phyloP scores from a whole-genome alignment of 2,888 invertebrate species.

The Nomada goodeniana region DNA sequence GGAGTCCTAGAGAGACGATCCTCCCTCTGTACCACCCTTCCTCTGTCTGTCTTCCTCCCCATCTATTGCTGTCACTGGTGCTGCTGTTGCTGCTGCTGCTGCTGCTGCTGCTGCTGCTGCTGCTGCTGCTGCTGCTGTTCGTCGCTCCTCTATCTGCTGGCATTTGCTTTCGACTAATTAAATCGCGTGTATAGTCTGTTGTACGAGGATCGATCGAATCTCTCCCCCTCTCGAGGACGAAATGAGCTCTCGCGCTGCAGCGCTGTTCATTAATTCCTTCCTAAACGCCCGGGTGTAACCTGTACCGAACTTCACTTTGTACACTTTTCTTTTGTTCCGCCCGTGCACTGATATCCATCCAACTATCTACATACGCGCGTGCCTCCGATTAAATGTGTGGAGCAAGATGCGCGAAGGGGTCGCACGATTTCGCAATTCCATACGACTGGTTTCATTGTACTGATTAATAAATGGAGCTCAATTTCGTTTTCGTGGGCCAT shows the following conservation, averaged over 20 bases:
- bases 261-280: conserved; percentile 54
- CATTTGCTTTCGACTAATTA: conserved; percentile 63
- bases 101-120: no score
- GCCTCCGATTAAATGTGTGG: no score
- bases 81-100: neutral
- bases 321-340: neutral
- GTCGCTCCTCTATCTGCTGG: conserved; percentile 39
- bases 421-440: no score
- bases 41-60: conserved; percentile 1
- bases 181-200: conserved; percentile 53
- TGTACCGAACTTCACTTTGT: conserved; percentile 5
- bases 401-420: no score
- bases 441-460: no score
- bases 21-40: conserved; percentile 6
- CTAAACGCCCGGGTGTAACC: conserved; percentile 42
- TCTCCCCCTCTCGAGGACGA: conserved; percentile 41
- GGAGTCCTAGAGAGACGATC: conserved; percentile 49
- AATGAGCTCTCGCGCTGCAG: conserved; percentile 54
- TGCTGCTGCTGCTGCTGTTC: neutral
- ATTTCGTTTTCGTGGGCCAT: no score
- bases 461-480: no score
- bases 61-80: neutral
- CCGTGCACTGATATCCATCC: neutral
- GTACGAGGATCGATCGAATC: conserved; percentile 59
- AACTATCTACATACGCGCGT: neutral